Conservation (phyloP, 2,113 vertebrate genomes). For the Pelmatolapia mariae region DNA sequence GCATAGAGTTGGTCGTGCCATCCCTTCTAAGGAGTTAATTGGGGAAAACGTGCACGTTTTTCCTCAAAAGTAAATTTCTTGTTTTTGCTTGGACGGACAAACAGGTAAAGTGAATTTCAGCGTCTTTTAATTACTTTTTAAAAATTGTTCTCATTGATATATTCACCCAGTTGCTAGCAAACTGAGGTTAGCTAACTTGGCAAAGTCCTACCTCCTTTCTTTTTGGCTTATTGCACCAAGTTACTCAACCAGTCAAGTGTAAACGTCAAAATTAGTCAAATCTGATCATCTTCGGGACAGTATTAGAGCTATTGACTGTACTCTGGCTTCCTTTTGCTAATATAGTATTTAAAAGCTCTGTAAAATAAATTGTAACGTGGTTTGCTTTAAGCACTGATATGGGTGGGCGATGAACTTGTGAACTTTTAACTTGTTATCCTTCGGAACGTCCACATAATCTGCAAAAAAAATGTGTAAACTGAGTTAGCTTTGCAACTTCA, state of each 20-base stretch:
- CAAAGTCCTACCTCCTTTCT: conserved; percentile 39
- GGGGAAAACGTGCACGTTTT: conserved; percentile 8
- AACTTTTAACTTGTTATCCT: not conserved
- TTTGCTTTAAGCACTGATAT: conserved; percentile 7
- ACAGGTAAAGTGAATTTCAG: conserved; percentile 46
- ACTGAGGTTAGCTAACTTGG: conserved; percentile 46
- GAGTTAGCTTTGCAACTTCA: not conserved
- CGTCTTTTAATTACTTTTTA: conserved; percentile 4
- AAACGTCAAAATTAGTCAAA: not conserved
- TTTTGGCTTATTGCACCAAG: not conserved
- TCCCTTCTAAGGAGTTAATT: conserved; percentile 9
- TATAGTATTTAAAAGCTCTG: not conserved
- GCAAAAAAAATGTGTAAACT: not conserved
- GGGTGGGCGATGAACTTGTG: not conserved
- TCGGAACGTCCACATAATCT: not conserved
- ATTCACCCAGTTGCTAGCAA: conserved; percentile 26
- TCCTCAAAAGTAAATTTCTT: conserved; percentile 10
- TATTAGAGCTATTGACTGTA: not conserved
- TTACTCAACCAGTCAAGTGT: not conserved
- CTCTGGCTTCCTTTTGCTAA: not conserved
- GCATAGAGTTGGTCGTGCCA: conserved; percentile 34
- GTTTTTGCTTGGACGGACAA: conserved; percentile 29
- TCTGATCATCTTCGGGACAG: not conserved
- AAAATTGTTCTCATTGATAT: not conserved
- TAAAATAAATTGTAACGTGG: conserved; percentile 40